Conservation (phyloP, 2,113 vertebrate species). For the Caretta caretta region DNA sequence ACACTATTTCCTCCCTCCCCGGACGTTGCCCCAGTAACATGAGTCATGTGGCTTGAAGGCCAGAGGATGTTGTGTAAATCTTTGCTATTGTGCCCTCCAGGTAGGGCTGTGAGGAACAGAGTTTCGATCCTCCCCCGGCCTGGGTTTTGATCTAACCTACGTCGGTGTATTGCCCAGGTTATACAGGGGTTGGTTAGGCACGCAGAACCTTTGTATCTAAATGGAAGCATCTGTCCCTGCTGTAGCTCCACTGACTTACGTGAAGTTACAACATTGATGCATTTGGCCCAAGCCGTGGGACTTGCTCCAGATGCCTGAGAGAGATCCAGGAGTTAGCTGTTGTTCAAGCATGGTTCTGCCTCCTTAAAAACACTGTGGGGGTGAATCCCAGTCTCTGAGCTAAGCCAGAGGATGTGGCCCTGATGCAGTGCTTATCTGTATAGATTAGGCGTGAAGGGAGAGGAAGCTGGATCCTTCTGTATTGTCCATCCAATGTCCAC, state of each 20-base stretch:
- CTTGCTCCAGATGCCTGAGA: not conserved
- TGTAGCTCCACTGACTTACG: not conserved
- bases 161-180: fast-evolving
- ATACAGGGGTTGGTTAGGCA: not conserved
- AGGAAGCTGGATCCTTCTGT: fast-evolving
- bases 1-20: not conserved
- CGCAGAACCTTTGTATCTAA: not conserved
- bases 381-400: fast-evolving
- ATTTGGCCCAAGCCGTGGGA: not conserved
- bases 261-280: fast-evolving
- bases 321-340: not conserved
- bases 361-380: not conserved
- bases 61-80: not conserved
- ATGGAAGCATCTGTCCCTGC: not conserved
- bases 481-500: not conserved
- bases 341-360: not conserved
- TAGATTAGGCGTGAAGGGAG: not conserved
- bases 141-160: not conserved
- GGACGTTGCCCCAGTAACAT: not conserved
- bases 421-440: fast-evolving
- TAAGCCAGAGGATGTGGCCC: not conserved
- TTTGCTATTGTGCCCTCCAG: not conserved
- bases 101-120: fast-evolving
- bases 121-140: fast-evolving
- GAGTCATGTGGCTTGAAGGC: fast-evolving